A percentile compares a stretch with the other conserved stretches of the same genome.
These are phyloP conservation scores for Cordylochernes scorpioides DNA, from an alignment of 2,888 invertebrate genomes.

Conservation along the genomic window DNA sequence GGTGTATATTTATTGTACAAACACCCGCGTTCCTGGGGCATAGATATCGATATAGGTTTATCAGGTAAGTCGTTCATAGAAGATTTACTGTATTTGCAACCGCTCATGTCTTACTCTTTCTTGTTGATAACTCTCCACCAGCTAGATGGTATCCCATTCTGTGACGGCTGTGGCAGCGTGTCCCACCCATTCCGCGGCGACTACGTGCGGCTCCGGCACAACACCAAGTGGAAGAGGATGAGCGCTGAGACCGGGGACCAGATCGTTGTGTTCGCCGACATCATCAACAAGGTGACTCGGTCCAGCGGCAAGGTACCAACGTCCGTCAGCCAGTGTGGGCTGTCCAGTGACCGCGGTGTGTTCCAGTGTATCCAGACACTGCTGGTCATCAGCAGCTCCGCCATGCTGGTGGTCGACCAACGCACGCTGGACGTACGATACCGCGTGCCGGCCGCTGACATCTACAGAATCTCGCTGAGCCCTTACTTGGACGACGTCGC, in stretches of 20 bases:
- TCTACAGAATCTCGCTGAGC: slow-evolving; percentile 54
- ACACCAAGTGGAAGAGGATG: slow-evolving; percentile 60
- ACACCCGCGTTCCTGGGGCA: too few species aligned
- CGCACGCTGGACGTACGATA: slow-evolving; percentile 59
- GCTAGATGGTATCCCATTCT: too few species aligned
- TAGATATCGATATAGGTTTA: too few species aligned
- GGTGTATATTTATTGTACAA: too few species aligned
- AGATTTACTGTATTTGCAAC: too few species aligned
- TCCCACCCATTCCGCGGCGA: slow-evolving; percentile 68
- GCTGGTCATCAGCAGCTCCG: slow-evolving; percentile 52
- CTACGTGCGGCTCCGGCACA: slow-evolving; percentile 58
- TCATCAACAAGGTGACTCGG: slow-evolving; percentile 48
- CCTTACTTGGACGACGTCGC: slow-evolving; percentile 61
- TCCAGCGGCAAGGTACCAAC: slow-evolving; percentile 46
- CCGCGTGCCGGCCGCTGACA: slow-evolving; percentile 51
- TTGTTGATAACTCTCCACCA: too few species aligned
- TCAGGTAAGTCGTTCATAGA: too few species aligned
- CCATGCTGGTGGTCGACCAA: slow-evolving; percentile 54
- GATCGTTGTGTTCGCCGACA: slow-evolving; percentile 71
- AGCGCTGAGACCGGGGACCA: slow-evolving; percentile 38
- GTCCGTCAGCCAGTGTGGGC: too few species aligned
- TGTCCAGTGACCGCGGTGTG: too few species aligned
- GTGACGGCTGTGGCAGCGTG: slow-evolving; percentile 39
- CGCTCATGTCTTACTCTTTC: too few species aligned
- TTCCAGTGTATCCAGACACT: slow-evolving; percentile 46